Evolutionary conservation across 2,113 vertebrate species (phyloP), one percentile per base, ranked within the genome.

Genomic region (Nyctibius bracteatus): DNA sequence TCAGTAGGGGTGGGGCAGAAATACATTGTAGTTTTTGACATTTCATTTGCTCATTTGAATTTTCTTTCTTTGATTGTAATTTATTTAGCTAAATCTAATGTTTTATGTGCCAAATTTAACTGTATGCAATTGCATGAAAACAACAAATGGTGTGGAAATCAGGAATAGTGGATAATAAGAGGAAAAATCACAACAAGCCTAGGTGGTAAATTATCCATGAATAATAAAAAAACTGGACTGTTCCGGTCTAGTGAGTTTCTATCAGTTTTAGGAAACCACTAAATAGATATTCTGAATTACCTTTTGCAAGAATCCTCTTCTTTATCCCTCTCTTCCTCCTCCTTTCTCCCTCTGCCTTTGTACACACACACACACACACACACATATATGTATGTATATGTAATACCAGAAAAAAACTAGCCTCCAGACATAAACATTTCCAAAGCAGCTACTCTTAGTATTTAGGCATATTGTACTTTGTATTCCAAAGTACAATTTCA

Each of bases 101-200:
- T 25, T 90, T 97, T 96, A 79, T 90, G 83, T 95, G 96, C 35
- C 66, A 96, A 89, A 96, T 95, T 96, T 96, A 97, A 91, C 94
- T 96, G 51, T 86, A 95, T 96, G 86, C 88, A 96, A 91, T 92
- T 73, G 46, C 83, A 88, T 88, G 84, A 97, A 97, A 96, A 92
- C 90, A 95, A 95, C 59, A 90, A 92, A 96, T 39, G 39, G 54
- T 2, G 9, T 79, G 89, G 68, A 97, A 96, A 95, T 95, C 47
- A 61, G 63, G 94, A 93, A 91, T 58, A 94, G 44, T 62, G 82
- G 54, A 66, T 79, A 94, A 91, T 92, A 97, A 95, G 72, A 92
- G 28, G 18, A 80, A 81, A 94, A 87, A 61, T 61, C 41, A 73
- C 46, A 86, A 82, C 57, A 92, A 95, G 18, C 17, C 35, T 79